Evolutionary conservation across 2,797 vertebrate species (phyloP).

Genomic region (Anniella stebbinsi): DNA sequence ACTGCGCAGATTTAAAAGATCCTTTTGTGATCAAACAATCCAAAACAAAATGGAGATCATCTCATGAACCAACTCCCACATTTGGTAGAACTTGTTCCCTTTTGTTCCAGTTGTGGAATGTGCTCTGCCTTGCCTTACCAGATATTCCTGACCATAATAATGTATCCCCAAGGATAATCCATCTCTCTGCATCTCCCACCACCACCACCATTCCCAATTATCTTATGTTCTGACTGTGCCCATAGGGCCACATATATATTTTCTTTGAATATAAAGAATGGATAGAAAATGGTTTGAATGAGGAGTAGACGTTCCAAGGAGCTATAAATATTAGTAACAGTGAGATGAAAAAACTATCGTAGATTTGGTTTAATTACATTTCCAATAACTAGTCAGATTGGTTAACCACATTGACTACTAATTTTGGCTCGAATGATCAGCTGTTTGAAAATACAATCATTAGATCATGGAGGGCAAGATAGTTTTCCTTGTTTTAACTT

Average conservation of each 20-base stretch:
- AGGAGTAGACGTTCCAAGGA: not conserved
- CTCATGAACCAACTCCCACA: too few relatives aligned
- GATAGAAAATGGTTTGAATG: not conserved
- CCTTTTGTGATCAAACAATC: too few relatives aligned
- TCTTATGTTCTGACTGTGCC: not conserved
- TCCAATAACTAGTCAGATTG: not conserved
- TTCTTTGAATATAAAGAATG: not conserved
- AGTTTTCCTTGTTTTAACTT: not conserved
- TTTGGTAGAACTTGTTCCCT: too few relatives aligned
- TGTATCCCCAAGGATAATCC: not conserved
- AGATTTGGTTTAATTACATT: not conserved
- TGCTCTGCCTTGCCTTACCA: too few relatives aligned
- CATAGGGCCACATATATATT: not conserved
- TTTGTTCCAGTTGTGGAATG: too few relatives aligned
- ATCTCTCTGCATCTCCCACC: not conserved
- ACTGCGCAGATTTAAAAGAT: too few relatives aligned
- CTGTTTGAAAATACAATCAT: not conserved
- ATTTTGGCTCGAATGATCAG: not conserved
- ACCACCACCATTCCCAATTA: too few relatives aligned
- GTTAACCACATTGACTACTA: not conserved
- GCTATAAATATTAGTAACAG: not conserved
- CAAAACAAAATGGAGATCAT: too few relatives aligned
- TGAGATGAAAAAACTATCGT: not conserved
- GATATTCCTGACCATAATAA: too few relatives aligned
- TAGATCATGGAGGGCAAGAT: not conserved